Percentiles rank a stretch among this genome's conserved stretches.
These are phyloP conservation scores for Lathamus discolor DNA, from an alignment of 2,113 vertebrate genomes.

Conservation along the genomic window DNA sequence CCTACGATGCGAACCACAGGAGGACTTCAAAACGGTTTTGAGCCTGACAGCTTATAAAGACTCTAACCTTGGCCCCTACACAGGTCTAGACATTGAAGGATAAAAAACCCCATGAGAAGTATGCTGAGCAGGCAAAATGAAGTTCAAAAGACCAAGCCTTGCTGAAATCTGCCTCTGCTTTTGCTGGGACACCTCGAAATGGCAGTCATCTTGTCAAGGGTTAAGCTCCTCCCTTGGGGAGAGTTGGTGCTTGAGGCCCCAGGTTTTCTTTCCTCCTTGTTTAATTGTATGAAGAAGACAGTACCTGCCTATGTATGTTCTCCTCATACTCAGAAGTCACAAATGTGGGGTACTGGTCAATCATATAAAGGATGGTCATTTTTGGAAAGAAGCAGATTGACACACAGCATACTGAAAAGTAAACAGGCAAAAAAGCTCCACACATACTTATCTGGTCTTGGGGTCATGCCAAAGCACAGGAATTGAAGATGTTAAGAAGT, in stretches of 20 bases:
- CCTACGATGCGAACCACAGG: neutral
- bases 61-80: neutral
- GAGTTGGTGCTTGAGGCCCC: neutral
- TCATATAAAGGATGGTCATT: neutral
- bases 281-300: neutral
- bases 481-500: neutral
- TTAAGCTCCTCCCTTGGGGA: neutral
- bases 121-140: neutral
- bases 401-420: neutral
- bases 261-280: neutral
- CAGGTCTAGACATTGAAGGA: neutral
- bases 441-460: neutral
- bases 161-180: neutral
- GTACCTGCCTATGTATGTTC: rapidly evolving
- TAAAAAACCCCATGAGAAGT: neutral
- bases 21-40: neutral
- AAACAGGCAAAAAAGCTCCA: neutral
- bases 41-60: neutral
- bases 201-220: neutral
- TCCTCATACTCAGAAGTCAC: neutral
- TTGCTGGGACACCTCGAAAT: neutral
- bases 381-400: neutral
- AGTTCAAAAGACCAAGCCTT: neutral
- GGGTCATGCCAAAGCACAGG: neutral
- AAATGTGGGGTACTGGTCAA: neutral